A percentile compares a stretch with the other conserved stretches of the same genome.
Evolutionary conservation across 2,113 vertebrate species (phyloP).

Genomic region (Equus quagga): DNA sequence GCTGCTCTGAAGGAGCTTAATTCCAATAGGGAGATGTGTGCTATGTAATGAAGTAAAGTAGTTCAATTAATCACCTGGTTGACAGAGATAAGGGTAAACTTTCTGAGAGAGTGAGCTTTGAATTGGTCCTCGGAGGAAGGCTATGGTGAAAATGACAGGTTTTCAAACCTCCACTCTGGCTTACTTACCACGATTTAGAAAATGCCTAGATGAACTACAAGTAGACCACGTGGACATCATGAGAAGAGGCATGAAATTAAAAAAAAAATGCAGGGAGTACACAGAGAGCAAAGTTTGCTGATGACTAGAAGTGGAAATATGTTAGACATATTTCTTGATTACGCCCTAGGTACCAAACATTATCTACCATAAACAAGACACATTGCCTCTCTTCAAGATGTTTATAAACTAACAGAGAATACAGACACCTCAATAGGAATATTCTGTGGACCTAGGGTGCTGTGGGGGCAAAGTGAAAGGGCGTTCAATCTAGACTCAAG

Average conservation of each 20-base stretch:
- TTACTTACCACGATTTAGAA: neutral
- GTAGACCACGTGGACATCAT: neutral
- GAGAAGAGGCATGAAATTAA: neutral
- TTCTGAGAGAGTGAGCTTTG: neutral
- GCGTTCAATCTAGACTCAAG: neutral
- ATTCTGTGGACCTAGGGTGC: neutral
- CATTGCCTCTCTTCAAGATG: neutral
- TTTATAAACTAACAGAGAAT: neutral
- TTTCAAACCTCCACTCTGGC: neutral
- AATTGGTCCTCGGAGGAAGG: slow-evolving; percentile 11
- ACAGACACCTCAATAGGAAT: neutral
- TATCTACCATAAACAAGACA: neutral
- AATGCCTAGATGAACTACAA: neutral
- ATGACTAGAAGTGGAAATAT: neutral
- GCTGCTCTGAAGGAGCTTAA: neutral
- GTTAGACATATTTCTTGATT: neutral
- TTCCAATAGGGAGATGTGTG: neutral
- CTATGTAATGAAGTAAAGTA: neutral
- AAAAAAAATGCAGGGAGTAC: neutral
- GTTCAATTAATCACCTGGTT: neutral
- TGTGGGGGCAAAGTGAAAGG: neutral
- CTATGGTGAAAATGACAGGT: neutral
- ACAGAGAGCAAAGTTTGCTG: neutral
- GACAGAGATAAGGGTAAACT: neutral
- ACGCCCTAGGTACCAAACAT: neutral